A percentile compares a stretch with the other conserved stretches of the same genome.
Evolutionary conservation across 2,888 invertebrate species (phyloP).

Genomic region (Carterocephalus palaemon): DNA sequence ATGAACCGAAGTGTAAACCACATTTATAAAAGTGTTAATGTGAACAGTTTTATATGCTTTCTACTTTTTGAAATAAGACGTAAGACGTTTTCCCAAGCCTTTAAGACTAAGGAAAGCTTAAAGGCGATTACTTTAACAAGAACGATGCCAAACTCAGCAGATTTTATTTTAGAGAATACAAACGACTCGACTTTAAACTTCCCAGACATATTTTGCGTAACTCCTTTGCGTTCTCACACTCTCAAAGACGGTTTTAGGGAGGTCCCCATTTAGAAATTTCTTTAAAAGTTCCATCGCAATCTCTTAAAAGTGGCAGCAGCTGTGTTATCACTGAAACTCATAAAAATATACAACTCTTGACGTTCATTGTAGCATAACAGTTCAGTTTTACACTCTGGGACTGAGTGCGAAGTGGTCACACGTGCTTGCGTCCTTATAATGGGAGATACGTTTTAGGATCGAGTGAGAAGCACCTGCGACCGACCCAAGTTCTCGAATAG

Average conservation of each 20-base stretch:
- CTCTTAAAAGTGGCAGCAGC: constrained; percentile 48
- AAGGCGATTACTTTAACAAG: constrained; percentile 18
- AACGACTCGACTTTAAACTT: constrained; percentile 22
- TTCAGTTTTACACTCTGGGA: constrained; percentile 63
- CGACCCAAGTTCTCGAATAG: constrained; percentile 37
- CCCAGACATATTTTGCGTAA: constrained; percentile 24
- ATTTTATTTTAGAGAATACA: constrained; percentile 23
- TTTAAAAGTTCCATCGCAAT: constrained; percentile 39
- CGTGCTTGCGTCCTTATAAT: constrained; percentile 57
- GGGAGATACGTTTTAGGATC: constrained; percentile 58
- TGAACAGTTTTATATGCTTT: too few species aligned
- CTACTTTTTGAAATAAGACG: too few species aligned
- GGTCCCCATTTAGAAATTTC: constrained; percentile 22
- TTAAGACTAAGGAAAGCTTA: constrained; percentile 5
- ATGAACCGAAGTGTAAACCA: too few species aligned
- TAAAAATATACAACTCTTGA: constrained; percentile 61
- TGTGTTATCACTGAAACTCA: constrained; percentile 42
- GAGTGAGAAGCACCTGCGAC: constrained; percentile 59
- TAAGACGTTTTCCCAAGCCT: constrained; percentile 10
- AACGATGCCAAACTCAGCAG: constrained; percentile 13
- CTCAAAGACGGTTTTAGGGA: constrained; percentile 12
- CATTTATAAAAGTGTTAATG: too few species aligned
- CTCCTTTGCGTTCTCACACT: constrained; percentile 15
- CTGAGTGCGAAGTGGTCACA: constrained; percentile 66
- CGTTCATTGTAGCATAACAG: constrained; percentile 52